A percentile compares a stretch with the other conserved stretches of the same genome.
phyloP scores from a whole-genome alignment of 92 coral and sea anemone species.

The Parazoanthus darwini region DNA sequence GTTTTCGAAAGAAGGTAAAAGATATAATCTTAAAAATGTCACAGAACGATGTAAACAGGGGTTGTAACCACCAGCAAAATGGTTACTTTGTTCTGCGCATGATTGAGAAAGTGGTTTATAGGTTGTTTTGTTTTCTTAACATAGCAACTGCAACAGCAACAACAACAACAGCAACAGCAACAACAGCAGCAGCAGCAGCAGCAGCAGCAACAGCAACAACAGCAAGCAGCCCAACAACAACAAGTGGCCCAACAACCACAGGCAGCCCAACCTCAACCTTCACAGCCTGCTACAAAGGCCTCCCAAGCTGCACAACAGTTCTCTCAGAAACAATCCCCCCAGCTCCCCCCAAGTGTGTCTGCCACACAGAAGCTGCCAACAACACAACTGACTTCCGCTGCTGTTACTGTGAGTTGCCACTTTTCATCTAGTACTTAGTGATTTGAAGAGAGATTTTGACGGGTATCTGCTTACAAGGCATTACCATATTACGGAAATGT shows the following conservation, averaged over 20 bases:
- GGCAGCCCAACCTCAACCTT: conserved; percentile 44
- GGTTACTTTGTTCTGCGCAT: too few relatives aligned
- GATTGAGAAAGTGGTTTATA: too few relatives aligned
- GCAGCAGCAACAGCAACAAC: conserved; percentile 74
- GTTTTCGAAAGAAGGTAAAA: too few relatives aligned
- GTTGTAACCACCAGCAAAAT: too few relatives aligned
- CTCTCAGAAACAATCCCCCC: conserved; percentile 54
- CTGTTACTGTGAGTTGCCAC: conserved; percentile 58
- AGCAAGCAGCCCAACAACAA: conserved; percentile 45
- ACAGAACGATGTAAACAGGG: too few relatives aligned
- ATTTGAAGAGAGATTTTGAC: too few relatives aligned
- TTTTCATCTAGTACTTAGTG: not conserved
- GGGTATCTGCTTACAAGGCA: too few relatives aligned
- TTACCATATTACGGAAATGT: too few relatives aligned
- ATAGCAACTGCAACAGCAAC: not conserved
- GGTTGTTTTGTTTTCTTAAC: not conserved
- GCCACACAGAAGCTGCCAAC: conserved; percentile 70
- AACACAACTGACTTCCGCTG: conserved; percentile 72
- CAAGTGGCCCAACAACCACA: conserved; percentile 49
- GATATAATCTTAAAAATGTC: too few relatives aligned
- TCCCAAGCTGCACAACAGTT: conserved; percentile 61
- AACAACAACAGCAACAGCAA: too few relatives aligned
- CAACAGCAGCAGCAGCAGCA: not conserved
- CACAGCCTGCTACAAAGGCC: conserved; percentile 50
- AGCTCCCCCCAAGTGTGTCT: conserved; percentile 48